Evolutionary conservation across 1,140 invertebrate genomes (phyloP), one percentile per base, ranked within the genome.

Genomic region (Triops cancriformis): DNA sequence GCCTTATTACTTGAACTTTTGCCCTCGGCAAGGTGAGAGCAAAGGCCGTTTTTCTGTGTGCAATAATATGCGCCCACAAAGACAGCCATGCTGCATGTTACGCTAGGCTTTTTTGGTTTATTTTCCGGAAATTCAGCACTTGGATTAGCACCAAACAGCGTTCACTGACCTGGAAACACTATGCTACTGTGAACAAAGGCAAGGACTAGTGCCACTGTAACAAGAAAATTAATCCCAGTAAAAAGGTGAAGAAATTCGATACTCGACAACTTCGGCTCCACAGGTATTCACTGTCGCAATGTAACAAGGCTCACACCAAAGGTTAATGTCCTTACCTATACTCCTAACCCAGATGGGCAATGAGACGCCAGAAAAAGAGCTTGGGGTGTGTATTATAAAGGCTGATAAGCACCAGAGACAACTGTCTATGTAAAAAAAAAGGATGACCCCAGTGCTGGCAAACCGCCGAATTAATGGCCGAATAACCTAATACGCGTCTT

Each of bases 261-360:
- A 37, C 31, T 37, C 31, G 7, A 7, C 2, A 37, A 37, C 2
- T 4, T 37, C 7, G 31, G 2, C 31, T 37, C 31, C 31, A 37
- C 31, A 4, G 31, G n/a, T n/a, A n/a, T n/a, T n/a, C n/a, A n/a
- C n/a, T 37, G 31, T 37, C 31, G 31, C 31, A 37, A 37, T 37
- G 31, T 37, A 4, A 37, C 31, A 7, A 4, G 31, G 2, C 31
- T 37, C n/a, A 23, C 23, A 64, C 10, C 51, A 64, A 23, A 64
- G 51, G 51, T 64, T 64, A 64, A 64, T 23, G 51, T 64, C 51
- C 51, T 64, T 64, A 64, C 51, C 51, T 64, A 64, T 64, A 64
- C 51, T 64, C 51, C 51, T 64, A 64, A 64, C 51, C 51, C 51
- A 64, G 51, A 64, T n/a, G 51, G 51, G 23, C 23, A 64, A 64